phyloP scores from a whole-genome alignment of 2,797 vertebrate species.

The Mionectes olivaceus region DNA sequence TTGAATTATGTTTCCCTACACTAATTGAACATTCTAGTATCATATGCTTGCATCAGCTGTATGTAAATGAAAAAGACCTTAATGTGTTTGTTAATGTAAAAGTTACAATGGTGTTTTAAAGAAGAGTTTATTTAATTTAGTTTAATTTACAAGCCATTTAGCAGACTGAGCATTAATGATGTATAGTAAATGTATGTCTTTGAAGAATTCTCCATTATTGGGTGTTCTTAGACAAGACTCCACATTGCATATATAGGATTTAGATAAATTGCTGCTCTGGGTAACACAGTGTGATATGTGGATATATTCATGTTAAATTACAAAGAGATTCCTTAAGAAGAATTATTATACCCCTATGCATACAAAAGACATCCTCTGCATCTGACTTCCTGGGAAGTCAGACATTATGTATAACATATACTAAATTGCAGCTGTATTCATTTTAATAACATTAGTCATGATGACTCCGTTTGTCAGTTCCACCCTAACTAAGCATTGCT shows the following conservation, averaged over 20 bases:
- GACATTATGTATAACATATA: slow-evolving; percentile 8
- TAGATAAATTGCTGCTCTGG: slow-evolving; percentile 22
- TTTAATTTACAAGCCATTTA: slow-evolving; percentile 69
- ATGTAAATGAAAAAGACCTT: slow-evolving; percentile 48
- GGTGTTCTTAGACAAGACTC: slow-evolving; percentile 3
- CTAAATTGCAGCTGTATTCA: slow-evolving; percentile 34
- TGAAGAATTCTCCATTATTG: slow-evolving; percentile 9
- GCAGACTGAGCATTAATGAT: slow-evolving; percentile 50
- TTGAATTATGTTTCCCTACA: not conserved
- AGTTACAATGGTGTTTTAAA: slow-evolving; percentile 48
- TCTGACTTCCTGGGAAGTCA: slow-evolving; percentile 25
- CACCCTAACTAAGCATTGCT: slow-evolving; percentile 53
- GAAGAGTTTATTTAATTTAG: slow-evolving; percentile 68
- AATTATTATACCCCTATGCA: slow-evolving; percentile 24
- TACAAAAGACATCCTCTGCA: not conserved
- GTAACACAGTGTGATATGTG: slow-evolving; percentile 30
- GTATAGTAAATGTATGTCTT: slow-evolving; percentile 36
- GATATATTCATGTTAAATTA: slow-evolving; percentile 41
- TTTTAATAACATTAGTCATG: slow-evolving; percentile 49
- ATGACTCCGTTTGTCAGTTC: slow-evolving; percentile 56
- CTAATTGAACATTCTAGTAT: slow-evolving; percentile 10
- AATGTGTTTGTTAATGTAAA: slow-evolving; percentile 69
- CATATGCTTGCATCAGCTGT: slow-evolving; percentile 38
- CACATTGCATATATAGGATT: not conserved
- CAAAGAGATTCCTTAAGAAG: slow-evolving; percentile 14